Conservation (phyloP, 2,113 vertebrate species). For the Rhinichthys klamathensis region DNA sequence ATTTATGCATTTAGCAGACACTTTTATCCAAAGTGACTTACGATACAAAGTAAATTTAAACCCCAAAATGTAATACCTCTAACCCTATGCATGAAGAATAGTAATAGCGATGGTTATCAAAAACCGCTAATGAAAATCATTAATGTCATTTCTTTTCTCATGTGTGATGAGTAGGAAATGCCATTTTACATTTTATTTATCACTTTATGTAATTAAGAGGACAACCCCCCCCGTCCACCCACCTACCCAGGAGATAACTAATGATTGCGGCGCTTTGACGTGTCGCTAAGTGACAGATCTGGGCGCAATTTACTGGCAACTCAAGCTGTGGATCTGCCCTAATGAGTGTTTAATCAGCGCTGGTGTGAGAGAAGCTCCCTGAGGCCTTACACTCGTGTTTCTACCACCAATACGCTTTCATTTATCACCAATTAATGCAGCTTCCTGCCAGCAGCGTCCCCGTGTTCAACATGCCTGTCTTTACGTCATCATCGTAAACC, state of each 20-base stretch:
- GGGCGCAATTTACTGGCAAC: conserved; percentile 19
- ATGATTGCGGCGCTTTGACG: conserved; percentile 1
- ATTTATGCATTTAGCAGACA: too few relatives aligned
- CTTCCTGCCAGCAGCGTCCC: not conserved
- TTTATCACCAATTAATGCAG: conserved; percentile 55
- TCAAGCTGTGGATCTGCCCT: conserved; percentile 25
- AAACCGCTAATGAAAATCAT: not conserved
- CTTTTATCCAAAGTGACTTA: too few relatives aligned
- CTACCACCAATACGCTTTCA: conserved; percentile 45
- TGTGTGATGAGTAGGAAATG: conserved; percentile 15
- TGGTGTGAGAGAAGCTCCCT: conserved; percentile 48
- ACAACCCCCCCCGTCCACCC: not conserved
- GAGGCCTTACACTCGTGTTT: conserved; percentile 32
- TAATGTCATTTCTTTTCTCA: not conserved
- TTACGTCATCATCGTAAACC: conserved; percentile 16
- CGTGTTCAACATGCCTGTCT: not conserved
- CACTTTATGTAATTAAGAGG: conserved; percentile 26
- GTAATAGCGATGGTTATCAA: not conserved
- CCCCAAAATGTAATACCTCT: not conserved
- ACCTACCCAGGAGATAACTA: not conserved
- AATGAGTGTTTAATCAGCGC: conserved; percentile 56
- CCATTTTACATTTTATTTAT: conserved; percentile 20
- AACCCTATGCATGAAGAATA: not conserved
- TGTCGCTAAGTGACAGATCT: conserved; percentile 37
- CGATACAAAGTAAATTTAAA: too few relatives aligned